Evolutionary conservation across 2,797 vertebrate genomes (phyloP).

Genomic region (Gadopsis bispinosus): DNA sequence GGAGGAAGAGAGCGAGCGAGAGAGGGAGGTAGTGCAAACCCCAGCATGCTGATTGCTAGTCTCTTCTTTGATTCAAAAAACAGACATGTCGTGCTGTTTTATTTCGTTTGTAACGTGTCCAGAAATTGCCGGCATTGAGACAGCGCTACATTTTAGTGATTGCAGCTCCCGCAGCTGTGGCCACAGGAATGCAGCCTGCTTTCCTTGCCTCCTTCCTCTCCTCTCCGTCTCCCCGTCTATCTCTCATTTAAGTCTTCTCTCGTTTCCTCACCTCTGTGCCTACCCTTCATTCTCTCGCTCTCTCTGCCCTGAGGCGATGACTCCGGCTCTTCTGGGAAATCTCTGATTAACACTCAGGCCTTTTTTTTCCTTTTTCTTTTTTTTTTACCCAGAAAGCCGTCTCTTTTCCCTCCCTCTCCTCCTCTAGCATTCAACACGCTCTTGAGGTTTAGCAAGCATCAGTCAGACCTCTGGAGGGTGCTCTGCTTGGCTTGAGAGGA

Average conservation of each 20-base stretch:
- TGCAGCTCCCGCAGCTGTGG: conserved; percentile 82
- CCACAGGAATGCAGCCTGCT: conserved; percentile 83
- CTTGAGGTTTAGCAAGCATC: conserved; percentile 57
- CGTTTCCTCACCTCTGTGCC: conserved; percentile 73
- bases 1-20: conserved; percentile 47
- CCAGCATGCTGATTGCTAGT: conserved; percentile 79
- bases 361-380: conserved; percentile 42
- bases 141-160: conserved; percentile 83
- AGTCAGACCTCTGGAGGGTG: conserved; percentile 42
- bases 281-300: conserved; percentile 54
- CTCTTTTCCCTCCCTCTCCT: conserved; percentile 49
- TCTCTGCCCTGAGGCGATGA: conserved; percentile 69
- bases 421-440: conserved; percentile 58
- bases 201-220: conserved; percentile 71
- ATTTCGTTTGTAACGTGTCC: conserved; percentile 83
- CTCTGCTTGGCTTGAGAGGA: conserved; percentile 30
- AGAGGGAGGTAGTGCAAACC: conserved; percentile 71
- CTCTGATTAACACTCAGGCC: conserved; percentile 77
- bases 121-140: conserved; percentile 79
- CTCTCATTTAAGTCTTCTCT: conserved; percentile 75
- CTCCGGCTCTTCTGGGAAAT: conserved; percentile 75
- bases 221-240: conserved; percentile 66
- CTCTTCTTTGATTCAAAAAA: conserved; percentile 83
- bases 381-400: conserved; percentile 47
- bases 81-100: conserved; percentile 83